Evolutionary conservation across 2,113 vertebrate species (phyloP).

Genomic region (Miniopterus natalensis): DNA sequence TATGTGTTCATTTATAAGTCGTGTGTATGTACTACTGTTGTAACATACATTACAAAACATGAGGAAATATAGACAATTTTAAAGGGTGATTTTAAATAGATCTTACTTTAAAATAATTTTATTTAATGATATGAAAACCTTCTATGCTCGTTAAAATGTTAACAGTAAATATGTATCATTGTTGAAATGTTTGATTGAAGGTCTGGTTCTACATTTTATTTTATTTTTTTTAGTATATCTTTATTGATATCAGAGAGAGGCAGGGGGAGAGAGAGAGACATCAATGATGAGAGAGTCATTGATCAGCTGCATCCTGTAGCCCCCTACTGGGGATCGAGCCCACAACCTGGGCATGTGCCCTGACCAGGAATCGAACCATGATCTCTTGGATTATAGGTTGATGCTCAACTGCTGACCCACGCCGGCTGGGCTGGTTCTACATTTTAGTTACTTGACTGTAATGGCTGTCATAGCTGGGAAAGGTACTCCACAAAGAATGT

Average conservation of each 20-base stretch:
- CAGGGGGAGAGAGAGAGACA: no score
- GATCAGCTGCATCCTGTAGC: no score
- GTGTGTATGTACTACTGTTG: neutral
- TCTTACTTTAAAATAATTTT: conserved; percentile 37
- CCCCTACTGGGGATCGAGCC: no score
- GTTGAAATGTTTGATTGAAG: neutral
- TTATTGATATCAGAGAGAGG: no score
- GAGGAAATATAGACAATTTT: neutral
- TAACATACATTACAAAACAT: neutral
- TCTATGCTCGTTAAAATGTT: neutral
- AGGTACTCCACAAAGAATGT: neutral
- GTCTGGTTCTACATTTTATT: neutral
- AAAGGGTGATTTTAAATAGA: neutral
- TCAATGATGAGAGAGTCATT: no score
- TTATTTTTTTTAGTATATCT: no score
- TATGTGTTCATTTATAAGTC: neutral
- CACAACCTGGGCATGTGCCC: no score
- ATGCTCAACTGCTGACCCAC: no score
- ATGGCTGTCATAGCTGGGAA: neutral
- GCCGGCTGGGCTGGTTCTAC: no score
- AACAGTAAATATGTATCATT: neutral
- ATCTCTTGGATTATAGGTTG: no score
- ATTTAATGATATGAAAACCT: neutral
- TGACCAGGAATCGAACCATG: no score
- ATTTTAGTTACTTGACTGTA: neutral